These are phyloP conservation scores for Syrmaticus mikado DNA, from an alignment of 2,113 vertebrate species.

Conservation along the genomic window DNA sequence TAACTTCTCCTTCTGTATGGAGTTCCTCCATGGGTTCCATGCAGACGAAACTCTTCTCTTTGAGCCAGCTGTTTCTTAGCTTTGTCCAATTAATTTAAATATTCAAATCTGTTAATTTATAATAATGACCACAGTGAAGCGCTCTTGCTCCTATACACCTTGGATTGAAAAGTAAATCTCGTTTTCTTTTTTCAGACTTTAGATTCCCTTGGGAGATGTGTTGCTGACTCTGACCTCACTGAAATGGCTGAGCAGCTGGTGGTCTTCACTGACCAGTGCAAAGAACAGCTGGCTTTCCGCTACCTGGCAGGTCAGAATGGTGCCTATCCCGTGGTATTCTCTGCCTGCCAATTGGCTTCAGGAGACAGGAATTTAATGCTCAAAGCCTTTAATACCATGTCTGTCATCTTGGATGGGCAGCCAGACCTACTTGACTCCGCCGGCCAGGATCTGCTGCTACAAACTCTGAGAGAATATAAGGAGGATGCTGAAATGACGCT, in stretches of 20 bases:
- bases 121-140: neutral
- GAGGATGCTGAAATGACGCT: conserved; percentile 58
- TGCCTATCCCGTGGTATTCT: conserved; percentile 87
- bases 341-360: conserved; percentile 77
- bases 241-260: conserved; percentile 59
- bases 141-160: accelerated
- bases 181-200: conserved; percentile 76
- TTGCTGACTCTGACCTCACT: conserved; percentile 4
- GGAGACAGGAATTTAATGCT: conserved; percentile 61
- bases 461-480: conserved; percentile 38
- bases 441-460: conserved; percentile 83
- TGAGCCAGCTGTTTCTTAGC: accelerated
- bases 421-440: conserved; percentile 88
- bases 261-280: conserved; percentile 84
- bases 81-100: accelerated
- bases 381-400: conserved; percentile 78
- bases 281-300: conserved; percentile 82
- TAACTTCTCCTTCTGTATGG: neutral
- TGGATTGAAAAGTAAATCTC: accelerated
- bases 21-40: accelerated
- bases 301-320: conserved; percentile 89
- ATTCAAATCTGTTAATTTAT: too few relatives aligned
- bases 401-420: conserved; percentile 86
- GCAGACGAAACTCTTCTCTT: neutral
- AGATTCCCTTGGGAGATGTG: conserved; percentile 76